Evolutionary conservation across 2,113 vertebrate genomes (phyloP).

Genomic region (rabbit (Oryctolagus cuniculus)): DNA sequence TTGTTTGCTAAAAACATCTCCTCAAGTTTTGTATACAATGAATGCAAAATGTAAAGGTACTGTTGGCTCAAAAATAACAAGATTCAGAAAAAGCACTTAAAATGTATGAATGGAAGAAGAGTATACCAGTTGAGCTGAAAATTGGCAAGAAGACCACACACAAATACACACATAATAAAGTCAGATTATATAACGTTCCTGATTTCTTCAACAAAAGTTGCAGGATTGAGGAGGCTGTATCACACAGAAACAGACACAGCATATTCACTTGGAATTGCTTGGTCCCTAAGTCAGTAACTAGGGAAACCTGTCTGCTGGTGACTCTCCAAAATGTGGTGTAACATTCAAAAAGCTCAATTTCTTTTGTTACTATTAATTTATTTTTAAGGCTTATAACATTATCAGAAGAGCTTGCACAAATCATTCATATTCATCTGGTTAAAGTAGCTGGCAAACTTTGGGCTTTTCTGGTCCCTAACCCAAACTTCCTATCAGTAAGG

Average conservation of each 20-base stretch:
- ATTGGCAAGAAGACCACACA: background rate
- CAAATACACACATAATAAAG: background rate
- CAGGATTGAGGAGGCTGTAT: background rate
- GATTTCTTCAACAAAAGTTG: background rate
- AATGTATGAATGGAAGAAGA: background rate
- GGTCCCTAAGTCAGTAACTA: background rate
- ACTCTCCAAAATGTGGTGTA: background rate
- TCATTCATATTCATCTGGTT: background rate
- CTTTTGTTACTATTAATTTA: conserved; percentile 27
- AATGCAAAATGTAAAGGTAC: background rate
- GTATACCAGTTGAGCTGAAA: background rate
- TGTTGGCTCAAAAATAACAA: background rate
- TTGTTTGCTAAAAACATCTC: no score
- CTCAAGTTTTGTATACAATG: background rate
- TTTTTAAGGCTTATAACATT: background rate
- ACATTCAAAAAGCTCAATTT: background rate
- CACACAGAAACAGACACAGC: background rate
- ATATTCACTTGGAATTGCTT: background rate
- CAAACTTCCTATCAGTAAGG: background rate
- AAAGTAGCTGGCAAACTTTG: background rate
- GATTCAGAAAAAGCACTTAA: background rate
- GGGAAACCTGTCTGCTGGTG: background rate
- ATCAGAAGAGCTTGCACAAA: background rate
- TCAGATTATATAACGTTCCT: background rate
- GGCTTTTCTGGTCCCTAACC: background rate